Conservation (phyloP, 2,113 vertebrate genomes). For the Heterochromis multidens region DNA sequence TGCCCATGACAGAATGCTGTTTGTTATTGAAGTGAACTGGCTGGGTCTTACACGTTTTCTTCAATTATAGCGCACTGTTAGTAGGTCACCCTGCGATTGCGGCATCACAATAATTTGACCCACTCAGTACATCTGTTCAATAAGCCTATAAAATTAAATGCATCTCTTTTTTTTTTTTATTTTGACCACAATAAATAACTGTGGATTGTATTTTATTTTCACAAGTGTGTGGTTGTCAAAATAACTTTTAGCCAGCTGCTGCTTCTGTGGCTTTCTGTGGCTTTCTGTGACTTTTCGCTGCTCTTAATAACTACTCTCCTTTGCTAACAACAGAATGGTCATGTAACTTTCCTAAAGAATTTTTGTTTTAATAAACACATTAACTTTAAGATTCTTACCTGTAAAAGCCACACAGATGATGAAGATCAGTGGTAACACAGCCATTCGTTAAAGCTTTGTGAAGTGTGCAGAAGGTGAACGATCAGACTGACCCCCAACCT, state of each 20-base stretch:
- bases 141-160: no score
- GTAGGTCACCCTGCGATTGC: no score
- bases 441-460: not conserved
- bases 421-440: not conserved
- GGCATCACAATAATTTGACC: no score
- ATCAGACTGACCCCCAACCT: not conserved
- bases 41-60: no score
- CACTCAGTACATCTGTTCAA: no score
- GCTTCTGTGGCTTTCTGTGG: not conserved
- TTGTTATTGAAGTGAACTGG: no score
- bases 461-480: not conserved
- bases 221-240: not conserved
- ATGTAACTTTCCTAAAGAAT: not conserved
- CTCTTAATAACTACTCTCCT: not conserved
- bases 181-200: no score
- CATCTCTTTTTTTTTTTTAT: no score
- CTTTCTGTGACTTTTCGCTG: not conserved
- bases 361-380: not conserved
- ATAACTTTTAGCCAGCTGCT: not conserved
- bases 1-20: no score
- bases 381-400: not conserved
- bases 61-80: no score
- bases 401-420: not conserved
- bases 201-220: no score
- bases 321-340: not conserved